These are phyloP conservation scores for Cichladusa arquata DNA, from an alignment of 2,113 vertebrate species.

Conservation along the genomic window DNA sequence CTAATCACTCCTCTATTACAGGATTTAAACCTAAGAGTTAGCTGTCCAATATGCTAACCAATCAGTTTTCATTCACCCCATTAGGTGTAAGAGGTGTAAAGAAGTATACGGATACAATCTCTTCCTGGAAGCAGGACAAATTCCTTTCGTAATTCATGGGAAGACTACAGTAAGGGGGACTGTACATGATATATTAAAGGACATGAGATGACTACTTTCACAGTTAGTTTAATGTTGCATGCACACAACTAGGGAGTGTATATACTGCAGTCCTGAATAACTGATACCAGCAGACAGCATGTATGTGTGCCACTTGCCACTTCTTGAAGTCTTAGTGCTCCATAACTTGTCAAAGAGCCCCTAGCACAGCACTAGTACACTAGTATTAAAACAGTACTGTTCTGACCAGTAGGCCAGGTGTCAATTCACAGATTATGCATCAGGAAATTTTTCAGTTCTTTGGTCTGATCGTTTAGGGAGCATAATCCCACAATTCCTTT, in stretches of 20 bases:
- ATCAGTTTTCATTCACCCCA: neutral
- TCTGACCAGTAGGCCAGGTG: neutral
- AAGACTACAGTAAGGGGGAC: neutral
- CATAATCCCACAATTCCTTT: neutral
- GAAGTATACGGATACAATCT: neutral
- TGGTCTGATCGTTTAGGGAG: neutral
- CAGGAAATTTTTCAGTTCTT: neutral
- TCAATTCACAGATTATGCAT: neutral
- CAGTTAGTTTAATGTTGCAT: neutral
- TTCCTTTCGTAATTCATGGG: neutral
- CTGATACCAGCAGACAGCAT: neutral
- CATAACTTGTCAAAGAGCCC: neutral
- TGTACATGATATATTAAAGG: neutral
- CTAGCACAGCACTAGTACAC: neutral
- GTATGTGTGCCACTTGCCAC: neutral
- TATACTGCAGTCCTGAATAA: neutral
- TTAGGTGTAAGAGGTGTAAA: neutral
- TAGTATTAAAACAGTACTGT: neutral
- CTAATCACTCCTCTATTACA: neutral
- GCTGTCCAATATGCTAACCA: neutral
- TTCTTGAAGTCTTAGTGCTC: neutral
- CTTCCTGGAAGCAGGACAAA: neutral
- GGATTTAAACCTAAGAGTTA: neutral
- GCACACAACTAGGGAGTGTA: neutral
- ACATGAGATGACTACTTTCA: neutral